These are phyloP conservation scores for Acholoe squamosa DNA, from an alignment of 2,888 invertebrate genomes.

Conservation along the genomic window DNA sequence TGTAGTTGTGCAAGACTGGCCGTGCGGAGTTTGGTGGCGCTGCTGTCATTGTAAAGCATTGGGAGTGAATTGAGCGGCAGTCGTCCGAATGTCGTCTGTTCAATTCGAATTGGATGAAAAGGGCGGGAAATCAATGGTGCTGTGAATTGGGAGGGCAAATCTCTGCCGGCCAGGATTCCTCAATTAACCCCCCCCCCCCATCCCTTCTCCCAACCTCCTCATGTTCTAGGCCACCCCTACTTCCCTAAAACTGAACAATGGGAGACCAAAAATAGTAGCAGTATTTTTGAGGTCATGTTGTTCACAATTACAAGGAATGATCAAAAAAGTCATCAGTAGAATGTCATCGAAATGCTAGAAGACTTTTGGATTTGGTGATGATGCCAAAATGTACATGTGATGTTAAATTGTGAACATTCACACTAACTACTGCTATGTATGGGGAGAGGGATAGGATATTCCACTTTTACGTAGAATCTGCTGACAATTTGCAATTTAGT, in stretches of 20 bases:
- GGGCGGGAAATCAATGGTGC: not conserved
- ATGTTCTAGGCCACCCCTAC: not conserved
- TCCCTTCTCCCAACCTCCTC: not conserved
- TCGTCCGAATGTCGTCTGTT: not conserved
- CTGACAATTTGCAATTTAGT: no score
- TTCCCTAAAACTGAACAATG: not conserved
- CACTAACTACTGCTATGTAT: no score
- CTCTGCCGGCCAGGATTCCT: constrained; percentile 27
- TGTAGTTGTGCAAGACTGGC: constrained; percentile 46
- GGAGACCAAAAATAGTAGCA: no score
- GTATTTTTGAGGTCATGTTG: no score
- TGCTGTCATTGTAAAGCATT: constrained; percentile 57
- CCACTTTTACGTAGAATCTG: no score
- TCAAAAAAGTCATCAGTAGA: no score
- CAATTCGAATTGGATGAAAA: not conserved
- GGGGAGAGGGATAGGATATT: no score
- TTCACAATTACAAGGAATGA: no score
- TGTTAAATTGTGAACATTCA: no score
- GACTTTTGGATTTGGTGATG: no score
- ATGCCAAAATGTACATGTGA: no score
- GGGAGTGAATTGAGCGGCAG: constrained; percentile 9
- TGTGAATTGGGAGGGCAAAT: not conserved
- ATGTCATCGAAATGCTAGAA: no score
- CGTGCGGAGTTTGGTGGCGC: constrained; percentile 2
- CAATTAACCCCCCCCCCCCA: constrained; percentile 16